Evolutionary conservation across 2,888 invertebrate genomes (phyloP), one percentile per base, ranked within the genome.

Genomic region (Plagodis dolabraria): DNA sequence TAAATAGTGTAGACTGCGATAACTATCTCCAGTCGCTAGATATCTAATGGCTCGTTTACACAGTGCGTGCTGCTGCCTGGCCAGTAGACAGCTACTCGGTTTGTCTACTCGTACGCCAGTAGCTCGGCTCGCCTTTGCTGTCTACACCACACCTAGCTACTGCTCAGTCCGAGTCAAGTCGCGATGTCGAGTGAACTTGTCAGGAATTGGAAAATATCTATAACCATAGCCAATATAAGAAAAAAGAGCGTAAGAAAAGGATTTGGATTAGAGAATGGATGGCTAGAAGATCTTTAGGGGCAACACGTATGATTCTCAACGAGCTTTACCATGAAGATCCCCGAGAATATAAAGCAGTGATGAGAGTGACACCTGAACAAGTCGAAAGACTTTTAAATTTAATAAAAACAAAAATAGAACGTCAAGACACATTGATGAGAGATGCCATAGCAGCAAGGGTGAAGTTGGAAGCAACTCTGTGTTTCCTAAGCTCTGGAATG

Each of bases 251-350:
- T 46, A 57, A 57, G 34, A 61, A 50, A 61, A 47, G 60, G 53
- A 33, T 60, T 60, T 60, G 60, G 56, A 53, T 56, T 53, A 60
- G 56, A 53, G 56, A 9, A 53, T 61, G 55, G 64, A 54, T 60
- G 61, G 58, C 54, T 57, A 60, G 57, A 50, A 57, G 49, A 58
- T 22, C 22, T 22, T 22, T 22, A 22, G 58, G 58, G 51, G 58
- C 58, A 58, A 58, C 57, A 52, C 7, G 48, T 64, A 33, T 53
- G 54, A 65, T 62, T 57, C 57, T 65, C 53, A 64, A 64, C 54
- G 60, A 60, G 60, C 60, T 65, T 54, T 62, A 62, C 57, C 57
- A 65, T 64, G 64, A 64, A 60, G 60, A 64, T 57, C 53, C 59
- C 53, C 59, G 59, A 60, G 59, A 60, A 63, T 47, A 63, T 50